Base-by-base conservation (phyloP, 2,888 invertebrate genomes). In the Leptinotarsa peninsularis region DNA sequence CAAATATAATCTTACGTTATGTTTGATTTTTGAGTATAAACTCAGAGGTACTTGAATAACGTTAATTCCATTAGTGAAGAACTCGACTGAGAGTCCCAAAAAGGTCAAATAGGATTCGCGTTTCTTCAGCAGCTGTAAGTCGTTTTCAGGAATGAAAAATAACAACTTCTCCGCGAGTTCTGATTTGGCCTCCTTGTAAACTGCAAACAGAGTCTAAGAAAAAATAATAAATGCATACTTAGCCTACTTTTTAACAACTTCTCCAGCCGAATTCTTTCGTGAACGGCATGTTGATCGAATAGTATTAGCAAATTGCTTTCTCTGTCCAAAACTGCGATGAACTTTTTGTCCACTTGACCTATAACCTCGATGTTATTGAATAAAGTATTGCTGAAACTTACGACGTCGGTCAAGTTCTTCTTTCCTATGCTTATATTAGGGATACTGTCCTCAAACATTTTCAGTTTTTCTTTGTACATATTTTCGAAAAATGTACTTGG, bases 271-370 rank as follows among this genome's bases (percentile, higher is more conserved):
- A 96, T 92, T 85, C 97, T 90, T 89, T 97, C 97, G 87, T 96
- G 93, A 49, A 94, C 94, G 60, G 96, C 96, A 89, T 97, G 97
- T 88, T 96, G 97, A 88, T 97, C 97, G 86, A 96, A 93, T 50
- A 94, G 83, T 50, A 94, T 89, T 23, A 95, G 84, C 74, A 90
- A 87, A 80, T 90, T 87, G 23, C 85, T 89, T 72, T 87, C 85
- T 79, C 89, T 86, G 69, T 87, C 86, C 50, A 85, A 86, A 73
- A 91, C 90, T 27, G 90, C 90, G 81, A 95, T 93, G 82, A 94
- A 94, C 87, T 94, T 95, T 50, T 89, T 89, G 86, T 96, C 96
- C 21, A 95, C 88, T 89, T 96, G 96, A 21, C 92, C 92, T 60
- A 96, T 87, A 49, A 91, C 86, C 81, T 89, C 87, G 2, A 90